Evolutionary conservation across 2,888 invertebrate species (phyloP), one percentile per base, ranked within the genome.

Genomic region (Philhelius pedissequus): DNA sequence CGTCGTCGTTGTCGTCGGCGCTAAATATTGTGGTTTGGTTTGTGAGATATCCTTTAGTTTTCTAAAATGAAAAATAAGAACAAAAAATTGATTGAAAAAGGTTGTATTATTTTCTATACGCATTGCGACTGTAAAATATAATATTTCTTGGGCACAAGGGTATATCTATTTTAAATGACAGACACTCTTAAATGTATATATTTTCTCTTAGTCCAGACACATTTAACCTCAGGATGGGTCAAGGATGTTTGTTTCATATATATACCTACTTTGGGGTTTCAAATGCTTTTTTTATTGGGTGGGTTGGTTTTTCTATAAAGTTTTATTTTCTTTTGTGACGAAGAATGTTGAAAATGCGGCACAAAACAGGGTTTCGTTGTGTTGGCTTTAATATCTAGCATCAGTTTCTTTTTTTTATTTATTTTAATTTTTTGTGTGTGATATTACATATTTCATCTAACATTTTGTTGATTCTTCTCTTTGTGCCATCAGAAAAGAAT

Each of bases 21-120:
- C 18, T 18, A 32, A 9, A 3, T 22, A 13, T 8, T n/a, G 8
- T 27, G 15, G 18, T 27, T 11, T 35, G 32, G 20, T n/a, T 35
- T 15, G 11, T 35, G 13, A 22, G 60, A 54, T 64, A 25, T 66
- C 66, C 66, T 71, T 52, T 60, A 22, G 27, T 48, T 66, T 71
- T 45, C 79, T 79, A 50, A 45, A 77, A 76, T n/a, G 20, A 70
- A 27, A 71, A 48, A n/a, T n/a, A n/a, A n/a, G n/a, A n/a, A n/a
- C n/a, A n/a, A n/a, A n/a, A n/a, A n/a, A n/a, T n/a, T n/a, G 8
- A 15, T 22, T 35, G n/a, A 52, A 73, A 56, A 45, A 60, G 8
- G 43, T 27, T 32, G 20, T 32, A 20, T 58, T 71, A 48, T 35
- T 66, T 43, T 71, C 58, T 32, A 22, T 45, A 82, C 81, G 81